Percentiles rank a stretch among this genome's conserved stretches.
These are phyloP conservation scores for Columba janthina DNA, from an alignment of 2,113 vertebrate genomes.

Conservation along the genomic window DNA sequence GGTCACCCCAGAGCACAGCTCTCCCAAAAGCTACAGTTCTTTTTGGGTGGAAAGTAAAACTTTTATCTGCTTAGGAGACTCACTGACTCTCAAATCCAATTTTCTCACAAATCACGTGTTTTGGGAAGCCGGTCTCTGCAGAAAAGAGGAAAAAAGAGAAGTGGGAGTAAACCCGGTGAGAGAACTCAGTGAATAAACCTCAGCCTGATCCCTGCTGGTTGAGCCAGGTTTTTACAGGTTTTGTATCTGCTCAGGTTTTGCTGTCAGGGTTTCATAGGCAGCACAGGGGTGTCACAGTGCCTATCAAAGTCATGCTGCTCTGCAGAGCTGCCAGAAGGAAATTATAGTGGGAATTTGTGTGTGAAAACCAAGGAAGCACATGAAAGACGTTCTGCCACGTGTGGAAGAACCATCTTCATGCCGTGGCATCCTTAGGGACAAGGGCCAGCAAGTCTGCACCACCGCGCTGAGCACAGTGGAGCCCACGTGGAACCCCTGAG, in stretches of 20 bases:
- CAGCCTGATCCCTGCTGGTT: not conserved
- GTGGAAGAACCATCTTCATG: not conserved
- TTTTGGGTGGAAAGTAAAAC: not conserved
- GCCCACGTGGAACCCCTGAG: not conserved
- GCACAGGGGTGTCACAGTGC: not conserved
- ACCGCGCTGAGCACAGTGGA: not conserved
- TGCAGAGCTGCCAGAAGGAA: not conserved
- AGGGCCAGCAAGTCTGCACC: not conserved
- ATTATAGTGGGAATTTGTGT: not conserved
- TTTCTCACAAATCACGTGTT: not conserved
- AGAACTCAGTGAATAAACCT: not conserved
- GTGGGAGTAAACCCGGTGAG: not conserved
- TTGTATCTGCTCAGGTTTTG: not conserved
- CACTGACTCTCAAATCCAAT: not conserved
- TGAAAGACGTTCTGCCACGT: fast-evolving
- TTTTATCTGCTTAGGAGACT: not conserved
- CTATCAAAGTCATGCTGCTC: not conserved
- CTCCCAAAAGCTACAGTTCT: not conserved
- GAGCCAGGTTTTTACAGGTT: not conserved
- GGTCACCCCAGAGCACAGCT: not conserved
- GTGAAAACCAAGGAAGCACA: fast-evolving
- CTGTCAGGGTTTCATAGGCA: not conserved
- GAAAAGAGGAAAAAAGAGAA: not conserved
- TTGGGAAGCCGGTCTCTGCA: not conserved
- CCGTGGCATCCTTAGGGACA: not conserved